A percentile compares a stretch with the other conserved stretches of the same genome.
Conservation (phyloP, 2,113 vertebrate species). For the Albula goreensis region DNA sequence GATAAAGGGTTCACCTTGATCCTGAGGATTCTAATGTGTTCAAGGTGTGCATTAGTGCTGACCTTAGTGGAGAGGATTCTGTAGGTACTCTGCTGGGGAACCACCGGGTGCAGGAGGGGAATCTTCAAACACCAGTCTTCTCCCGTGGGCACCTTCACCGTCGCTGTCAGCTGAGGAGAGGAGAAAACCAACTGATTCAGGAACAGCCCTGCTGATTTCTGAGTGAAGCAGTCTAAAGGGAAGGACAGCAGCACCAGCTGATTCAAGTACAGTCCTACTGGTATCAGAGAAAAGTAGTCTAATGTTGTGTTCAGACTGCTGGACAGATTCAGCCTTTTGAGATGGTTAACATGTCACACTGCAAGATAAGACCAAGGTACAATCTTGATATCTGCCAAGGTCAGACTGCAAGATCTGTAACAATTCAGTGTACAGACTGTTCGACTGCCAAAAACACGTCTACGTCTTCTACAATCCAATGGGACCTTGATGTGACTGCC, state of each 20-base stretch:
- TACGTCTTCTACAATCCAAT: too few relatives aligned
- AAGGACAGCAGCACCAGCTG: not conserved
- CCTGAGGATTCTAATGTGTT: not conserved
- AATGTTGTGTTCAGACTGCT: too few relatives aligned
- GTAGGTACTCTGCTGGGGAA: constrained; percentile 74
- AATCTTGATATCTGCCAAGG: too few relatives aligned
- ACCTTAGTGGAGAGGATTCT: constrained; percentile 82
- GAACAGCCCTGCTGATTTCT: not conserved
- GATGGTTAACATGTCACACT: too few relatives aligned
- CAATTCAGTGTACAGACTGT: too few relatives aligned
- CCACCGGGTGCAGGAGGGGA: constrained; percentile 70
- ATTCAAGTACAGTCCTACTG: not conserved
- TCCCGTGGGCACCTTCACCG: constrained; percentile 70
- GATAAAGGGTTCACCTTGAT: too few relatives aligned
- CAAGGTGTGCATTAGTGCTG: constrained; percentile 28
- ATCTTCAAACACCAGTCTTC: constrained; percentile 73
- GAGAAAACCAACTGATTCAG: constrained; percentile 19
- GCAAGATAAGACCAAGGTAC: too few relatives aligned
- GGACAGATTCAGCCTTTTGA: too few relatives aligned
- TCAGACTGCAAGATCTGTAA: too few relatives aligned
- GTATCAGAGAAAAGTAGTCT: too few relatives aligned
- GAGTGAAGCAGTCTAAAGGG: not conserved
- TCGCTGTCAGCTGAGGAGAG: constrained; percentile 66
- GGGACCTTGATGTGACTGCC: too few relatives aligned
- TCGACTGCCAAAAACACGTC: too few relatives aligned